Evolutionary conservation across 2,797 vertebrate species (phyloP).

Genomic region (Gymnopithys bicolor): DNA sequence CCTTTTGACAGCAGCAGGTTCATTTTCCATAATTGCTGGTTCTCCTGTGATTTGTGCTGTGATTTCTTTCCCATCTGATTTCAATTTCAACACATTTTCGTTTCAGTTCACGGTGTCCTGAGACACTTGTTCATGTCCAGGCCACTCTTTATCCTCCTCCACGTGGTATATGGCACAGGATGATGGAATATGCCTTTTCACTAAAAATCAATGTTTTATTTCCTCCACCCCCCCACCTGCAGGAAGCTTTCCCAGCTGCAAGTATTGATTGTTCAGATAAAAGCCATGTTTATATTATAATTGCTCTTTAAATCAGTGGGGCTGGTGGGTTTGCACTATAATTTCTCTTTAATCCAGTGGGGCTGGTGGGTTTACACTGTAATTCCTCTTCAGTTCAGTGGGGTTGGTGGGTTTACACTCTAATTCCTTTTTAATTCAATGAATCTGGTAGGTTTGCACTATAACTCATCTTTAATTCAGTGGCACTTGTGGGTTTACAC

Average conservation of each 20-base stretch:
- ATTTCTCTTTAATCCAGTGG: not conserved
- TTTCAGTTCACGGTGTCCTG: not conserved
- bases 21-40: not conserved
- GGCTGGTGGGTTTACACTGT: not conserved
- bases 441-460: not conserved
- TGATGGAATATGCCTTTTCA: conserved; percentile 54
- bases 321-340: not conserved
- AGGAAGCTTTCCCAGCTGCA: not conserved
- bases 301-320: not conserved
- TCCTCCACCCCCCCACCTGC: not conserved
- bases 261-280: not conserved
- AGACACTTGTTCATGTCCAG: not conserved
- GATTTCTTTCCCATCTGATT: not conserved
- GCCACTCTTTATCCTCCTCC: not conserved
- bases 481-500: not conserved
- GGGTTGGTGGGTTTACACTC: not conserved
- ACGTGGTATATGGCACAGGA: conserved; percentile 67
- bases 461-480: not conserved
- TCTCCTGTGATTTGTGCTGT: not conserved
- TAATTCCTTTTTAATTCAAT: not conserved
- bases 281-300: not conserved
- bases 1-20: not conserved
- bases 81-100: not conserved
- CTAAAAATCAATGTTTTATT: conserved; percentile 12
- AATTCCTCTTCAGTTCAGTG: not conserved